phyloP scores from a whole-genome alignment of 2,888 invertebrate species.

The Lasioglossum lativentre region DNA sequence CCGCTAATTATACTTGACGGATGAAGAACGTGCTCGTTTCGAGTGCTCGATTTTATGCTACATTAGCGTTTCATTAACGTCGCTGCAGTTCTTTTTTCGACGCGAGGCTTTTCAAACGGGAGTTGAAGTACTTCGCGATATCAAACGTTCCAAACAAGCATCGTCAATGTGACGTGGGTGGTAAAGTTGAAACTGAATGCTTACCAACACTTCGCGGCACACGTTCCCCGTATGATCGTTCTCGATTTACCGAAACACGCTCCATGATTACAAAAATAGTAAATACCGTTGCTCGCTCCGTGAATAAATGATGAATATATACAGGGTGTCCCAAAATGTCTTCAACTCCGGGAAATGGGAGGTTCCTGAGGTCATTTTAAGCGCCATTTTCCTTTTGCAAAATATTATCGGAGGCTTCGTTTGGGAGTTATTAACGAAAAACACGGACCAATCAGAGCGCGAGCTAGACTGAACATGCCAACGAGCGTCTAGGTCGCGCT shows the following conservation, averaged over 20 bases:
- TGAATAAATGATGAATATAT: background rate
- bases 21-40: background rate
- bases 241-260: background rate
- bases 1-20: slow-evolving; percentile 32
- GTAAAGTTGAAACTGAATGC: background rate
- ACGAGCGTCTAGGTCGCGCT: no score
- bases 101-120: slow-evolving; percentile 2
- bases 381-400: no score
- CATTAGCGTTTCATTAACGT: slow-evolving; percentile 21
- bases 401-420: no score
- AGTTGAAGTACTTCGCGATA: background rate
- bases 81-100: background rate
- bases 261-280: background rate
- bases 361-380: no score
- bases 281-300: background rate
- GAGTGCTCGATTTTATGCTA: background rate
- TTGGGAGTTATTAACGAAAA: no score
- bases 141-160: background rate
- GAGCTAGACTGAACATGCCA: no score
- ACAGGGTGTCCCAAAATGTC: no score
- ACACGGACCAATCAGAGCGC: no score
- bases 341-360: no score
- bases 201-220: background rate
- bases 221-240: background rate
- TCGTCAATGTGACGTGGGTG: background rate